Base-by-base conservation (phyloP, 2,797 vertebrate genomes). In the Pseudomugil gertrudae region DNA sequence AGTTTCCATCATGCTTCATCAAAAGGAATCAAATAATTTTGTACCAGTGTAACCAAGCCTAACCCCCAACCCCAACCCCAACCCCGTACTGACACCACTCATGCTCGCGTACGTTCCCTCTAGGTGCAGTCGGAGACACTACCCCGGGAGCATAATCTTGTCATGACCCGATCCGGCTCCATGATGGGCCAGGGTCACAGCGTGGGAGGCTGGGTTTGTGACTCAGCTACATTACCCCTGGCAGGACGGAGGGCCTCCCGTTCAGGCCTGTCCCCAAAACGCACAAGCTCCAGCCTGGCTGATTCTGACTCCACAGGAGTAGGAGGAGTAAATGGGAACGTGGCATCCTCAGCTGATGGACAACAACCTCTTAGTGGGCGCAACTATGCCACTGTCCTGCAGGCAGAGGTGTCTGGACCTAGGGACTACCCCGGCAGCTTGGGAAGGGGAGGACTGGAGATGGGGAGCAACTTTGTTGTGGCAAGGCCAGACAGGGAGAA, bases 201-300 rank as follows among this genome's bases (percentile, higher is more conserved):
- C 54, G 82, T 74, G 9, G 93, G 87, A 81, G 79, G 87, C 66
- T 94, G 96, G 87, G 85, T 93, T 76, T 95, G 94, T 23, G 95
- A 96, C 57, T 94, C 95, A 0, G 78, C 93, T 5, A 94, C 93
- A 0, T 87, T 96, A 51, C 95, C 95, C 57, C 60, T 94, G 48
- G 88, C 93, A 0, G 95, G 95, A 43, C 94, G 95, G 43, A 93
- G 94, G 70, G 90, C 93, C 1, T 95, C 95, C 15, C 93, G 94
- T 0, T 68, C 91, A 8, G 94, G 93, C 63, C 89, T 89, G 65
- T 96, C 96, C 72, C 94, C 95, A 0, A 95, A 95, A 63, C 90
- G 90, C 3, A 91, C 84, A 0, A 75, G 90, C 15, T 88, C 91
- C 0, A 87, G 89, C 24, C 84, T 93, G 65, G 87, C 92, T 35